Evolutionary conservation across 2,113 vertebrate species (phyloP).

Genomic region (Paradoxurus hermaphroditus): DNA sequence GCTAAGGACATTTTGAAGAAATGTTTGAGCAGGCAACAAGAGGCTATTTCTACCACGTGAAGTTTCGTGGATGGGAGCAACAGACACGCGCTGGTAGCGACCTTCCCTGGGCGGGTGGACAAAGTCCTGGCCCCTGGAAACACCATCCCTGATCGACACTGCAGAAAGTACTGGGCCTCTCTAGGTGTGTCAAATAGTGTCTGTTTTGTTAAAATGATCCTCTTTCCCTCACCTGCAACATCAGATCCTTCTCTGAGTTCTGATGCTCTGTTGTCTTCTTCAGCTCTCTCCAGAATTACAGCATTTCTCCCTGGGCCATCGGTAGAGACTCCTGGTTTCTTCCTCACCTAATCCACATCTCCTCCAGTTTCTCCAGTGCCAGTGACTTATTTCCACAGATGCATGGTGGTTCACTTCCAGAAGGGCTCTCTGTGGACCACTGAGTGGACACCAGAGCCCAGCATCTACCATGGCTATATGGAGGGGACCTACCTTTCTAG

Average conservation of each 20-base stretch:
- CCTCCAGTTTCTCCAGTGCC: background rate
- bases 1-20: background rate
- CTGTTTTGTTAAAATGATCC: background rate
- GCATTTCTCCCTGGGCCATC: background rate
- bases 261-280: background rate
- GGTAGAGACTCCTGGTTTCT: background rate
- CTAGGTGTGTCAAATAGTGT: accelerated
- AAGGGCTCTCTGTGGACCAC: background rate
- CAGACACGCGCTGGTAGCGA: accelerated
- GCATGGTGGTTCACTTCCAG: background rate
- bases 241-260: background rate
- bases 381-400: background rate
- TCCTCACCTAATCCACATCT: background rate
- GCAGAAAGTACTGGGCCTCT: background rate
- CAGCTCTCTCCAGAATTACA: background rate
- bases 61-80: background rate
- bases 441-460: background rate
- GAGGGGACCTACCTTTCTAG: background rate
- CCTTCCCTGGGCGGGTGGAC: background rate
- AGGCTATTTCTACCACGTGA: background rate
- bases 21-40: background rate
- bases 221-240: background rate
- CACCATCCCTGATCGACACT: background rate
- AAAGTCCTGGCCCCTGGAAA: background rate
- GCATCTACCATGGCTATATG: background rate